Base-by-base conservation (phyloP, 30 jellyfish, hydroid and myxozoan genomes). In the Haliclystus octoradiatus region DNA sequence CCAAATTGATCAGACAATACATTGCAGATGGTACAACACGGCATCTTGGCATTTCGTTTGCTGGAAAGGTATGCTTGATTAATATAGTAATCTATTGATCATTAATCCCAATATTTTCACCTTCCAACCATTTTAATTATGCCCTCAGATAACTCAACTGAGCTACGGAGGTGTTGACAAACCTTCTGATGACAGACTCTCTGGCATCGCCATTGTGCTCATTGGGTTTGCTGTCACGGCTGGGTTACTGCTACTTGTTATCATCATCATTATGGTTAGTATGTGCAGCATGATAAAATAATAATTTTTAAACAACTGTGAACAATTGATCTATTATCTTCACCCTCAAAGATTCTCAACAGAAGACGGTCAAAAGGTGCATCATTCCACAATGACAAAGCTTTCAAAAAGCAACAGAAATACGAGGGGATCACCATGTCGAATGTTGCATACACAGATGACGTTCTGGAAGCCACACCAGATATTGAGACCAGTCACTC, bases 1-100 rank as follows among this genome's bases (percentile, higher is more conserved):
- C 35, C 72, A 69, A 34, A 62, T 70, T 83, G 26, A 50, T 83
- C 24, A 24, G 63, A 28, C 95, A 83, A 35, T 64, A 70, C 34
- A 34, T 68, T 32, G 70, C 46, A 7, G 95, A 83, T 74, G 92
- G 91, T 9, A 72, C 95, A 30, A 75, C 91, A 7, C 70, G 95
- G 91, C 66, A 84, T 24, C 72, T 83, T 34, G 63, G 91, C 26
- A 82, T 84, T 19, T 76, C 88, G 2, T 63, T 83, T 47, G 83
- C 62, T 62, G 57, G 50, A 3, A 65, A 75, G 85, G 95, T 83
- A 5, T 5, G 57, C 57, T 40, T 40, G 57, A 40, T 9, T 40
- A 40, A 40, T 40, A n/a, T n/a, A n/a, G n/a, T n/a, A n/a, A n/a
- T n/a, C n/a, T n/a, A n/a, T n/a, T n/a, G n/a, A n/a, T n/a, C n/a